These are phyloP conservation scores for Syndactyla subalaris DNA, from an alignment of 2,797 vertebrate genomes.

Conservation along the genomic window DNA sequence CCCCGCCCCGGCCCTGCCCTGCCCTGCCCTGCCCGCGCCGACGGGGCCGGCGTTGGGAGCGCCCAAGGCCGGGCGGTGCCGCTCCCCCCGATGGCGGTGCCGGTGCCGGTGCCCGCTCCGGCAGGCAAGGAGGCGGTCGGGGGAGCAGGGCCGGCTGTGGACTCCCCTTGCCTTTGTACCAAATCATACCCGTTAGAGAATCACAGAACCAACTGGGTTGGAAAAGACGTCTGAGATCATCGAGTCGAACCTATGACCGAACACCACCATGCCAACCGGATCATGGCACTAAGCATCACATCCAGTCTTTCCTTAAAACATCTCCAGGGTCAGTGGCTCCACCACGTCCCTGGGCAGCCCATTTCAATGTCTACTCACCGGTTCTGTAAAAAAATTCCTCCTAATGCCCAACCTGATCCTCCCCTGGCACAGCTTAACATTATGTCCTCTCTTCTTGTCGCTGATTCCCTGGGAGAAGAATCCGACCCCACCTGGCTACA, in stretches of 20 bases:
- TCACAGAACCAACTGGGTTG: neutral
- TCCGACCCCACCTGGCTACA: too few species aligned
- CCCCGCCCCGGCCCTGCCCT: neutral
- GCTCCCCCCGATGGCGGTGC: neutral
- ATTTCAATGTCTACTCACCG: neutral
- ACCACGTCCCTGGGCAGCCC: neutral
- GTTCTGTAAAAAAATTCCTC: neutral
- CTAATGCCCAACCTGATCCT: neutral
- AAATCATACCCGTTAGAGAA: neutral
- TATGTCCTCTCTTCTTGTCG: neutral
- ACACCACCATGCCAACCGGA: neutral
- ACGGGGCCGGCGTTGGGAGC: fast-evolving
- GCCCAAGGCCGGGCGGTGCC: too few species aligned
- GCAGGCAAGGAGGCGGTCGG: fast-evolving
- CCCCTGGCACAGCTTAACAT: neutral
- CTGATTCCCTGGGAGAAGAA: neutral
- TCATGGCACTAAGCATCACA: neutral
- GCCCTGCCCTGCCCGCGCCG: neutral
- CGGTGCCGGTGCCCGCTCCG: fast-evolving
- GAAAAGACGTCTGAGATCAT: neutral
- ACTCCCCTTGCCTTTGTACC: fast-evolving
- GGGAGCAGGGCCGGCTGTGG: fast-evolving
- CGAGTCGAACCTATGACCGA: neutral
- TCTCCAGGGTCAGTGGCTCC: neutral
- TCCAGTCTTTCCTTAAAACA: neutral